Percentiles rank a stretch among this genome's conserved stretches.
phyloP scores from a whole-genome alignment of 2,113 vertebrate genomes.

The Bostrychus sinensis region DNA sequence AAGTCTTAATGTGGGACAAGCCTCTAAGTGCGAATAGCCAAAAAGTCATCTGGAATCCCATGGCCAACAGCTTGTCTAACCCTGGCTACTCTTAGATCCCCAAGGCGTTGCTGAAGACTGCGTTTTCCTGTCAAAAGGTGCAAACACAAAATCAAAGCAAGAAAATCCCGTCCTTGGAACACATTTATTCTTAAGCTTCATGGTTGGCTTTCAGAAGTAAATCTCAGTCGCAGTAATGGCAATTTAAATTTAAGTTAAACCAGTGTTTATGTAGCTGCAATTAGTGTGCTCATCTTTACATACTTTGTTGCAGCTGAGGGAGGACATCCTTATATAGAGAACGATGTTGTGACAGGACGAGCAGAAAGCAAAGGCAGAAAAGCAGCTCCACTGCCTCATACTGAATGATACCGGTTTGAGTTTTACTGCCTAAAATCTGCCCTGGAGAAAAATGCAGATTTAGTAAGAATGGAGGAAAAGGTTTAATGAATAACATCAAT shows the following conservation, averaged over 20 bases:
- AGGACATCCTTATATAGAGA: conserved; percentile 63
- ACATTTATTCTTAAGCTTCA: neutral
- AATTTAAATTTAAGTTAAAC: neutral
- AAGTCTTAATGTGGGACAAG: no score
- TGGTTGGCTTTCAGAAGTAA: no score
- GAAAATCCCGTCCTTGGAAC: conserved; percentile 16
- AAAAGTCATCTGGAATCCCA: conserved; percentile 68
- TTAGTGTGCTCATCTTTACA: conserved; percentile 22
- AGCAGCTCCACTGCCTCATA: conserved; percentile 76
- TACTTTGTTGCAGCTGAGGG: conserved; percentile 68
- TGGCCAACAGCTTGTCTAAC: conserved; percentile 69
- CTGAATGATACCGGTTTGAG: conserved; percentile 58
- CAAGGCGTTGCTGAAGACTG: conserved; percentile 58
- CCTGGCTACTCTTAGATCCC: conserved; percentile 65
- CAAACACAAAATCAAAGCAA: conserved; percentile 1
- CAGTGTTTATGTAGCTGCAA: no score
- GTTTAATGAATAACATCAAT: neutral
- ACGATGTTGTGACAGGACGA: conserved; percentile 61
- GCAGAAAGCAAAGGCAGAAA: conserved; percentile 75
- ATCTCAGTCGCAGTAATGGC: neutral
- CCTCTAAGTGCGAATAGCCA: conserved; percentile 58
- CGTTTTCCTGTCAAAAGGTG: conserved; percentile 63
- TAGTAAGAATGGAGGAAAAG: neutral
- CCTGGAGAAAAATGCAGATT: conserved; percentile 36
- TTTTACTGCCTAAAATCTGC: conserved; percentile 40